These are phyloP conservation scores for Xylophagus ater DNA, from an alignment of 2,888 invertebrate species.

Conservation along the genomic window DNA sequence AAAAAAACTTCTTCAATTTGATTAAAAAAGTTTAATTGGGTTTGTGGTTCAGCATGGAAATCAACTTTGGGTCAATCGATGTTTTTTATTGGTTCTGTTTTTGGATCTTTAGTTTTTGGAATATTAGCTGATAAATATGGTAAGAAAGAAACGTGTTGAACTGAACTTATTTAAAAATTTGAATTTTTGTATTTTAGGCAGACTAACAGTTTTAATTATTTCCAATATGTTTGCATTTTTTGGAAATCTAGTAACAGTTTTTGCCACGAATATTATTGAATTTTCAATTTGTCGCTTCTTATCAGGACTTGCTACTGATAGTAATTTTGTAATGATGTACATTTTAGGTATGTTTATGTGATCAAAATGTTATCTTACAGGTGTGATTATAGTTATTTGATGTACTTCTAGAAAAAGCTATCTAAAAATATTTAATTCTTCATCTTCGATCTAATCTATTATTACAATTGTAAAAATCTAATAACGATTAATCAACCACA, in stretches of 20 bases:
- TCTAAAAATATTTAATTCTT: too few species aligned
- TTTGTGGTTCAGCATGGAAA: constrained; percentile 48
- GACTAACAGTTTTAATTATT: constrained; percentile 44
- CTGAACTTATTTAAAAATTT: background rate
- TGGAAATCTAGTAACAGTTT: constrained; percentile 44
- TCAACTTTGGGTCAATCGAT: constrained; percentile 48
- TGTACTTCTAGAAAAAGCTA: too few species aligned
- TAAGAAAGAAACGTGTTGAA: constrained; percentile 9
- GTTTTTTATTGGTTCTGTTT: constrained; percentile 49
- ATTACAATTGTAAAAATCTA: too few species aligned
- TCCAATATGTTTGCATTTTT: constrained; percentile 44
- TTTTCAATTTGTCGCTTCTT: constrained; percentile 45
- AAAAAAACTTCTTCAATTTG: too few species aligned
- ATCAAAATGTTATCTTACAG: too few species aligned
- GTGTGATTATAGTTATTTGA: too few species aligned
- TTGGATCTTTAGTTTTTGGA: constrained; percentile 46
- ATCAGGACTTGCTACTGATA: constrained; percentile 48
- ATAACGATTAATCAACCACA: too few species aligned
- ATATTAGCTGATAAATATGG: constrained; percentile 45
- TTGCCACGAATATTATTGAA: constrained; percentile 36
- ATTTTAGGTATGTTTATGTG: constrained; percentile 43
- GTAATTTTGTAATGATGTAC: constrained; percentile 52
- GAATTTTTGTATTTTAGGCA: constrained; percentile 26
- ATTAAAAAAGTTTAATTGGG: constrained; percentile 48
- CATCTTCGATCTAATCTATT: too few species aligned